These are phyloP conservation scores for Sebastes fasciatus DNA, from an alignment of 2,113 vertebrate genomes.

Conservation along the genomic window DNA sequence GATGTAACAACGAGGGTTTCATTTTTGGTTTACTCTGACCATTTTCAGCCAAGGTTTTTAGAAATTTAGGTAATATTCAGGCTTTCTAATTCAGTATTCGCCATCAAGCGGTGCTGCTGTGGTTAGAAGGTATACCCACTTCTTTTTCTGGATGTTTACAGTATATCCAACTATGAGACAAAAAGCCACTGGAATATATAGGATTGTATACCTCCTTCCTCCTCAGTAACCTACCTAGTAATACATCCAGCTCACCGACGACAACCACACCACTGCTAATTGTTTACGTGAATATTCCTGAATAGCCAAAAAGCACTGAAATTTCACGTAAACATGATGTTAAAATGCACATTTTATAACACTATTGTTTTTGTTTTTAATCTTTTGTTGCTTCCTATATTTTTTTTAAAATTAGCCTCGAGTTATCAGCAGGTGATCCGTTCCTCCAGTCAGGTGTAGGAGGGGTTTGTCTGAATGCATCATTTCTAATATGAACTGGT, in stretches of 20 bases:
- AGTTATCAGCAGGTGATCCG: background rate
- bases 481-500: background rate
- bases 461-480: background rate
- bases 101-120: background rate
- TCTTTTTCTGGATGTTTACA: too few species aligned
- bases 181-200: too few species aligned
- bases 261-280: background rate
- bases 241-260: too few species aligned
- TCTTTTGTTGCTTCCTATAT: background rate
- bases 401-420: background rate
- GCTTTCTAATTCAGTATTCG: background rate
- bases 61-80: background rate
- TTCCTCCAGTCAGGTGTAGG: background rate
- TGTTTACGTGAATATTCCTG: background rate
- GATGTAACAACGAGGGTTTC: background rate
- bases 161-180: too few species aligned
- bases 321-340: background rate
- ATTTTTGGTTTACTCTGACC: conserved; percentile 15
- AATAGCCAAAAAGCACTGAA: background rate
- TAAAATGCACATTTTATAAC: background rate
- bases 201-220: too few species aligned
- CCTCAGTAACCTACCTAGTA: too few species aligned
- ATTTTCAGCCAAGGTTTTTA: background rate
- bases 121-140: background rate
- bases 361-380: background rate